Evolutionary conservation across 2,888 invertebrate genomes (phyloP).

Genomic region (Acanthoscelides obtectus): DNA sequence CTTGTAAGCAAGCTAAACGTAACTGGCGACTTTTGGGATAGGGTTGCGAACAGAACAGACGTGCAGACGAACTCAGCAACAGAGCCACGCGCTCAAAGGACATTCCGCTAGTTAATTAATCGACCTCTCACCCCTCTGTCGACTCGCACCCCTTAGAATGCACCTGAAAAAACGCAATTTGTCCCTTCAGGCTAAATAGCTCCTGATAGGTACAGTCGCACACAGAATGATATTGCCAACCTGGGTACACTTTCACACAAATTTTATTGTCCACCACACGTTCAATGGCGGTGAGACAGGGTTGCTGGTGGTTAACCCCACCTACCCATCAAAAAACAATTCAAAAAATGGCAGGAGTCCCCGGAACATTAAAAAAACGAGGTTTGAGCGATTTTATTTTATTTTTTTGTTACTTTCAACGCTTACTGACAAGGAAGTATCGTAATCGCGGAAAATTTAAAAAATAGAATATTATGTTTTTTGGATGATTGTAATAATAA

Average conservation of each 20-base stretch:
- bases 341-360: too few species aligned
- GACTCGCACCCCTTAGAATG: neutral
- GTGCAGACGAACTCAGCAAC: neutral
- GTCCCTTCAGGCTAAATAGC: neutral
- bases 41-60: neutral
- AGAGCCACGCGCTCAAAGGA: neutral
- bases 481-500: too few species aligned
- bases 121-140: neutral
- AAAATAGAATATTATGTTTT: too few species aligned
- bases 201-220: neutral
- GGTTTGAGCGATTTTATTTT: too few species aligned
- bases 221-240: neutral
- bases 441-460: too few species aligned
- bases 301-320: too few species aligned
- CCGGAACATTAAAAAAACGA: too few species aligned
- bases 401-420: too few species aligned
- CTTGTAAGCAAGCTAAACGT: neutral
- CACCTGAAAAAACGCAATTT: neutral
- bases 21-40: neutral
- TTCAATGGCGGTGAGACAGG: too few species aligned
- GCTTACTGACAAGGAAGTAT: too few species aligned
- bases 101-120: neutral
- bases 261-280: too few species aligned
- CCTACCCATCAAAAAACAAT: too few species aligned
- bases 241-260: neutral